Percentiles rank a stretch among this genome's conserved stretches.
These are phyloP conservation scores for Dermochelys coriacea DNA, from an alignment of 2,797 vertebrate species.

Conservation along the genomic window DNA sequence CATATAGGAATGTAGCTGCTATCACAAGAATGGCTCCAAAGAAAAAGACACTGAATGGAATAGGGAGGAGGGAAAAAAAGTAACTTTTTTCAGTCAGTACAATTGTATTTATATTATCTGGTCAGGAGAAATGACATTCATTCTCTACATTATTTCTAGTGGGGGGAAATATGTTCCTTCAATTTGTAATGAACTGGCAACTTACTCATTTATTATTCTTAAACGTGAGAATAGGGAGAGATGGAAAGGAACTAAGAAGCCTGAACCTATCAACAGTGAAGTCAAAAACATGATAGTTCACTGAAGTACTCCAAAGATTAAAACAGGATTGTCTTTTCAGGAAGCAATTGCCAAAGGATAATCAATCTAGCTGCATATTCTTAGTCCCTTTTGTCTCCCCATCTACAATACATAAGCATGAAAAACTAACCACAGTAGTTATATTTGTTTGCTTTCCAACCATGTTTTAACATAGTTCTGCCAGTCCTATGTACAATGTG, in stretches of 20 bases:
- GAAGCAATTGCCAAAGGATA: background rate
- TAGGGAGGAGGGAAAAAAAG: conserved; percentile 27
- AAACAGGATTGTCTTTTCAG: background rate
- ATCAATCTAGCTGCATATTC: background rate
- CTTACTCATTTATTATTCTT: background rate
- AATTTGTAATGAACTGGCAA: background rate
- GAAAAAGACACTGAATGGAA: conserved; percentile 91
- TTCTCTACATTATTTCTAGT: background rate
- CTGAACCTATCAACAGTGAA: background rate
- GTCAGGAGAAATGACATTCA: background rate
- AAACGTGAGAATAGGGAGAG: background rate
- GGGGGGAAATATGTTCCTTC: background rate
- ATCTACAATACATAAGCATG: background rate
- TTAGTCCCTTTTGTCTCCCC: background rate
- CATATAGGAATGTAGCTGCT: conserved; percentile 94
- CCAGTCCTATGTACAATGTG: background rate
- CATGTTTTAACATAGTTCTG: background rate
- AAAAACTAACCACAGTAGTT: background rate
- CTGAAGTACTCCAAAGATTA: background rate
- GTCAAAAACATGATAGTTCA: background rate
- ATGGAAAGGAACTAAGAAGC: background rate
- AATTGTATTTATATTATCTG: conserved; percentile 12
- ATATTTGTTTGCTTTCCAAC: background rate
- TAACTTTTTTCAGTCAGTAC: conserved; percentile 41
- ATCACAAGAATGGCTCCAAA: conserved; percentile 95